Percentiles rank a stretch among this genome's conserved stretches.
These are phyloP conservation scores for Dipodomys spectabilis DNA, from an alignment of 2,113 vertebrate species.

Conservation along the genomic window DNA sequence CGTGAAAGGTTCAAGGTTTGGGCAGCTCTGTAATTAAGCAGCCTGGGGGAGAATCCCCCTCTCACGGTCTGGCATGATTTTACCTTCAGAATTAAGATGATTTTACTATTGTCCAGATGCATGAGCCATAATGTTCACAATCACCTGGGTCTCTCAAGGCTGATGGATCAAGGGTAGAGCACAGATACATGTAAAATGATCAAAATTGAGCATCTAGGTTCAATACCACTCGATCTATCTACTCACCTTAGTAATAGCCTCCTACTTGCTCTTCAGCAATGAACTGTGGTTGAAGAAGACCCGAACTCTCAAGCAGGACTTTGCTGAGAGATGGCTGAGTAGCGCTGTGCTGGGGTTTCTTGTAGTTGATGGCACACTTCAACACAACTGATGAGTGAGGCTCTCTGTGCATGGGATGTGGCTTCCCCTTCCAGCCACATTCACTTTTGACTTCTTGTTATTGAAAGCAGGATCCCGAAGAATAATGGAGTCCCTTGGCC, in stretches of 20 bases:
- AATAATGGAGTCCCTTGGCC: not conserved
- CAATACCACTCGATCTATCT: too few relatives aligned
- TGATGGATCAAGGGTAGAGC: not conserved
- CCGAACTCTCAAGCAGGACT: not conserved
- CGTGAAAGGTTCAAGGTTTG: not conserved
- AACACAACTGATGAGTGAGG: not conserved
- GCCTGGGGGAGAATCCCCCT: not conserved
- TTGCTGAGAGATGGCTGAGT: rapidly evolving
- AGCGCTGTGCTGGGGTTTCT: not conserved
- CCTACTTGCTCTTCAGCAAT: not conserved
- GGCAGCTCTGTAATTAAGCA: not conserved
- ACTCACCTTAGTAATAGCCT: too few relatives aligned
- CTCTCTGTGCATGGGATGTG: not conserved
- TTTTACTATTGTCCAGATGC: not conserved
- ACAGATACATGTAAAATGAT: not conserved
- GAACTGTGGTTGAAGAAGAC: not conserved
- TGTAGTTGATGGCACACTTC: not conserved
- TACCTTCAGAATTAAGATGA: not conserved
- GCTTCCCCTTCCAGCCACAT: not conserved
- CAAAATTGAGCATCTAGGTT: not conserved
- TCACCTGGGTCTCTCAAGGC: not conserved
- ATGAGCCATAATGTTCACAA: not conserved
- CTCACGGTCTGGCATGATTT: not conserved
- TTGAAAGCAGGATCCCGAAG: not conserved
- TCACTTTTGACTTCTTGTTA: not conserved